These are phyloP conservation scores for Ametastegia equiseti DNA, from an alignment of 2,888 invertebrate species.

Conservation along the genomic window DNA sequence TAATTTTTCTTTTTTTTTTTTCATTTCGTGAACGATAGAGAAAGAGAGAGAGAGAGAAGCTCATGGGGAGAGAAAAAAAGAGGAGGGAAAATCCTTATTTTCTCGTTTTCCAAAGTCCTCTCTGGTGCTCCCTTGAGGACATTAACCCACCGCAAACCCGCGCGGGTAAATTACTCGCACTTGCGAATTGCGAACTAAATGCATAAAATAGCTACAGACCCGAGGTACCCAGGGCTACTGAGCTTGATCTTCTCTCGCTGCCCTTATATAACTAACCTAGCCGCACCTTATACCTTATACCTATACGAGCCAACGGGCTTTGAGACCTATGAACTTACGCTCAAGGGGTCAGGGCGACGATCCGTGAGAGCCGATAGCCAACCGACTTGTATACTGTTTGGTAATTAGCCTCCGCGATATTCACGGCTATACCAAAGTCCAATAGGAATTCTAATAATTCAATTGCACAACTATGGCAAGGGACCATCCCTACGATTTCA, in stretches of 20 bases:
- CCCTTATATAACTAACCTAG: too few relatives aligned
- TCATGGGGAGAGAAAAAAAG: too few relatives aligned
- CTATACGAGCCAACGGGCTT: background rate
- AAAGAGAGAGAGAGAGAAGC: too few relatives aligned
- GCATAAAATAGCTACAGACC: conserved; percentile 46
- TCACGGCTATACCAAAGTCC: background rate
- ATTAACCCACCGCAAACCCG: conserved; percentile 50
- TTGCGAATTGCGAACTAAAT: conserved; percentile 48
- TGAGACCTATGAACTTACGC: conserved; percentile 4
- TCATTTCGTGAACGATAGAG: background rate
- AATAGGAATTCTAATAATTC: background rate
- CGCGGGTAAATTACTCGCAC: conserved; percentile 48
- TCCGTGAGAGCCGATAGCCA: conserved; percentile 39
- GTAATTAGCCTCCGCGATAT: background rate
- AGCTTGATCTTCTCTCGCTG: conserved; percentile 11
- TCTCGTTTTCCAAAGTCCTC: conserved; percentile 5
- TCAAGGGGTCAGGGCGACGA: conserved; percentile 39
- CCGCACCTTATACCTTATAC: too few relatives aligned
- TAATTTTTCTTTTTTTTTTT: too few relatives aligned
- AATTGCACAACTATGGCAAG: background rate
- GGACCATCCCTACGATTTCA: too few relatives aligned
- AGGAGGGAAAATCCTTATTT: too few relatives aligned
- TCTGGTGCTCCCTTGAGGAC: conserved; percentile 42
- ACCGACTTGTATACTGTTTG: background rate
- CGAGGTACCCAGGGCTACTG: background rate